phyloP scores from a whole-genome alignment of 2,797 vertebrate genomes.

The Epinephelus awoara region DNA sequence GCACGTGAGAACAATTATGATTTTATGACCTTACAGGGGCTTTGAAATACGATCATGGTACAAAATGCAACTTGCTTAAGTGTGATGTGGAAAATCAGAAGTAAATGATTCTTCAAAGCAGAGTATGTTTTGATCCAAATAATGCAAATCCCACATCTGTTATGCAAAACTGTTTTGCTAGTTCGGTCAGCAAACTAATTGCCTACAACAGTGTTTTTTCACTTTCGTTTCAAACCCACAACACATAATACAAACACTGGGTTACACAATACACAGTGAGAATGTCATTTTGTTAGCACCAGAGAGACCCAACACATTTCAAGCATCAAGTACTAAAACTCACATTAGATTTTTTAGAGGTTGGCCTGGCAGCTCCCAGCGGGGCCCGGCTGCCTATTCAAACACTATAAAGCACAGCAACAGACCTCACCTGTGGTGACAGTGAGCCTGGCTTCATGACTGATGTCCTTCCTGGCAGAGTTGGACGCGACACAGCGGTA shows the following conservation, averaged over 20 bases:
- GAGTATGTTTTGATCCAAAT: not conserved
- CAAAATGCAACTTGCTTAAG: not conserved
- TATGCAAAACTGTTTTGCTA: not conserved
- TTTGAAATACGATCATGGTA: not conserved
- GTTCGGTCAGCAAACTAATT: not conserved
- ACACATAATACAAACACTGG: not conserved
- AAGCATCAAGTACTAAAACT: constrained; percentile 18
- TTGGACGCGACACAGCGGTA: constrained; percentile 94
- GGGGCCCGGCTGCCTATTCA: constrained; percentile 20
- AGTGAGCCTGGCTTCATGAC: constrained; percentile 89
- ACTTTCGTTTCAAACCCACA: constrained; percentile 1
- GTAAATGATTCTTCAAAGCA: not conserved
- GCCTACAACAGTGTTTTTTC: not conserved
- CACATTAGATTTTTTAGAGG: not conserved
- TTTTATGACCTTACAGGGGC: not conserved
- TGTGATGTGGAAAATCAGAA: not conserved
- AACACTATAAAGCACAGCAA: constrained; percentile 30
- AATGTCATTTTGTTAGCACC: not conserved
- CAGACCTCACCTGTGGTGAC: constrained; percentile 84
- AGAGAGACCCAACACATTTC: not conserved
- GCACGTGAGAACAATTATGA: not conserved
- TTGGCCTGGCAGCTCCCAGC: constrained; percentile 22
- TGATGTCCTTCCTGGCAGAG: constrained; percentile 86
- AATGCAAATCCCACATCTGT: not conserved
- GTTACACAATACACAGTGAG: not conserved